Percentiles rank a stretch among this genome's conserved stretches.
These are phyloP conservation scores for Agrochola lota DNA, from an alignment of 2,888 invertebrate species.

Conservation along the genomic window DNA sequence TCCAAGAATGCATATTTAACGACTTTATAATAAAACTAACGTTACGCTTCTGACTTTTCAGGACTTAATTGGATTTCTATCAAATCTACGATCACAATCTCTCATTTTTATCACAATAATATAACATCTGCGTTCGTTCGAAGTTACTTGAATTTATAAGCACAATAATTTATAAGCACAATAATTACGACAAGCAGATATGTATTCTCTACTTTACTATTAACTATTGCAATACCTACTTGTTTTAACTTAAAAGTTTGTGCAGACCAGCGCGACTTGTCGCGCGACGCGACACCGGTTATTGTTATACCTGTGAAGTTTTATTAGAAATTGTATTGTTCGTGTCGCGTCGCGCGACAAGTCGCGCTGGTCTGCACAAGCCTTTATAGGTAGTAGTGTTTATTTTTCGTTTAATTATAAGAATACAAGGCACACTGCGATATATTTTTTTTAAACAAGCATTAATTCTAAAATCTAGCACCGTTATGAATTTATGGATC, in stretches of 20 bases:
- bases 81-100: conserved; percentile 6
- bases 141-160: background rate
- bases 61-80: conserved; percentile 4
- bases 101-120: background rate
- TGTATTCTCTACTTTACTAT: background rate
- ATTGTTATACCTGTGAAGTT: no score
- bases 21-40: conserved; percentile 6
- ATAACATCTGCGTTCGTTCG: background rate
- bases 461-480: background rate
- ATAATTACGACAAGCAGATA: background rate
- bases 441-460: background rate
- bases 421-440: background rate
- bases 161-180: background rate
- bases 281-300: no score
- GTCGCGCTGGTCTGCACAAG: no score
- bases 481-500: background rate
- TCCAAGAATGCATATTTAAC: background rate
- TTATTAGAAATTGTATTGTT: no score
- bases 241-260: background rate
- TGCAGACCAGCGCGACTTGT: no score
- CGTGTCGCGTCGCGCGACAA: no score
- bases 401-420: no score
- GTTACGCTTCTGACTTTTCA: conserved; percentile 16
- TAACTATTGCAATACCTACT: background rate
- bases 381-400: no score